Conservation (phyloP, 2,888 invertebrate species). For the Myopa testacea region DNA sequence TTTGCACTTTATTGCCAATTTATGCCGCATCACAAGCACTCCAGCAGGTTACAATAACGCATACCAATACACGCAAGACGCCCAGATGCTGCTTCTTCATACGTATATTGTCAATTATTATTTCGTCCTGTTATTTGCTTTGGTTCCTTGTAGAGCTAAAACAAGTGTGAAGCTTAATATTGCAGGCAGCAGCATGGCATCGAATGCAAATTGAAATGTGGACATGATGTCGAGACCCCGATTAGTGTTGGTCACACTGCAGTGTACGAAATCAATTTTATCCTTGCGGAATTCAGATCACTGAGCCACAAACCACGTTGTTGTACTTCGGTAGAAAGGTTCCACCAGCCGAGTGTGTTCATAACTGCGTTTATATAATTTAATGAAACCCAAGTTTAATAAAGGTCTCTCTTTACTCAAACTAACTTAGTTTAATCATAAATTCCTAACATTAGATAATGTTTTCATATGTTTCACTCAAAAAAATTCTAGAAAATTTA, state of each 20-base stretch:
- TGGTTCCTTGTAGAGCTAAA: slow-evolving; percentile 8
- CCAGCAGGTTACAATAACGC: background rate
- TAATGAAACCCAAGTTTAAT: too few relatives aligned
- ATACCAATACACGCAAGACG: slow-evolving; percentile 2
- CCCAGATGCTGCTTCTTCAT: background rate
- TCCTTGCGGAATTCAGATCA: background rate
- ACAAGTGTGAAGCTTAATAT: slow-evolving; percentile 14
- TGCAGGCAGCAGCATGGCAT: background rate
- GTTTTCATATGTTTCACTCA: too few relatives aligned
- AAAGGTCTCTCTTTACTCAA: too few relatives aligned
- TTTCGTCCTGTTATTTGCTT: slow-evolving; percentile 23
- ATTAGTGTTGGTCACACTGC: background rate
- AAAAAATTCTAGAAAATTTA: too few relatives aligned
- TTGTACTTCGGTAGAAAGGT: too few relatives aligned
- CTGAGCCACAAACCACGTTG: too few relatives aligned
- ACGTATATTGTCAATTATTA: slow-evolving; percentile 27
- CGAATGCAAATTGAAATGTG: slow-evolving; percentile 25
- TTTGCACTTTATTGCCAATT: slow-evolving; percentile 31
- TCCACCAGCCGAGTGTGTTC: too few relatives aligned
- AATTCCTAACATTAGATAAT: too few relatives aligned
- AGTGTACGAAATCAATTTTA: background rate
- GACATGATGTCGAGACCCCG: background rate
- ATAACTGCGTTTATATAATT: too few relatives aligned
- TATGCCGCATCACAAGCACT: slow-evolving; percentile 8
- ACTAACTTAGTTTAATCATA: too few relatives aligned